Percentiles rank a stretch among this genome's conserved stretches.
These are phyloP conservation scores for Papilio machaon DNA, from an alignment of 1,140 invertebrate genomes.

Conservation along the genomic window DNA sequence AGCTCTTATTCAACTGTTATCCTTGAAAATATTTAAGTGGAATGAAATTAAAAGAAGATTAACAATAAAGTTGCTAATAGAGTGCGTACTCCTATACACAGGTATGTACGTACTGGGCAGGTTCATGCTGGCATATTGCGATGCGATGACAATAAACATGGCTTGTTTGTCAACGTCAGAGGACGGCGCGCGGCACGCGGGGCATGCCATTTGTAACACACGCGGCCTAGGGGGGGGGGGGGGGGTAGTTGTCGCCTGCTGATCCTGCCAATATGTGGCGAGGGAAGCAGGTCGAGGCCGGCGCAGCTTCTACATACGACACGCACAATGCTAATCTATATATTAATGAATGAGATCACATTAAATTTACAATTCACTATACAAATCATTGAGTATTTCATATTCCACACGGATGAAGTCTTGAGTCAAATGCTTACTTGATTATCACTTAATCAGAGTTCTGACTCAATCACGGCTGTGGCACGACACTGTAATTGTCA, in stretches of 20 bases:
- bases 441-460: no score
- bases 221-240: not conserved
- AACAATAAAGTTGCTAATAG: not conserved
- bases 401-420: not conserved
- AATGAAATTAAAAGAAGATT: no score
- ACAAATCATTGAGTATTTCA: not conserved
- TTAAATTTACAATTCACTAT: no score
- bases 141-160: conserved; percentile 8
- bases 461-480: not conserved
- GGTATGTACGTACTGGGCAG: not conserved
- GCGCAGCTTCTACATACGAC: not conserved
- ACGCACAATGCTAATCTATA: no score
- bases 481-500: not conserved
- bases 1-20: not conserved
- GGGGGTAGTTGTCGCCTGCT: not conserved
- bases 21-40: no score
- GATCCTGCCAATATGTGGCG: not conserved
- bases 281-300: not conserved
- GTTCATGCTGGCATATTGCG: not conserved
- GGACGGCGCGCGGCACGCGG: not conserved
- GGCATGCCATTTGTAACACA: not conserved
- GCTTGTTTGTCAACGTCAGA: conserved; percentile 21
- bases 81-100: not conserved
- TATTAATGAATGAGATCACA: no score
- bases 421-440: not conserved